Evolutionary conservation across 2,797 vertebrate genomes (phyloP), one percentile per base, ranked within the genome.

Genomic region (Clarias fuscus): DNA sequence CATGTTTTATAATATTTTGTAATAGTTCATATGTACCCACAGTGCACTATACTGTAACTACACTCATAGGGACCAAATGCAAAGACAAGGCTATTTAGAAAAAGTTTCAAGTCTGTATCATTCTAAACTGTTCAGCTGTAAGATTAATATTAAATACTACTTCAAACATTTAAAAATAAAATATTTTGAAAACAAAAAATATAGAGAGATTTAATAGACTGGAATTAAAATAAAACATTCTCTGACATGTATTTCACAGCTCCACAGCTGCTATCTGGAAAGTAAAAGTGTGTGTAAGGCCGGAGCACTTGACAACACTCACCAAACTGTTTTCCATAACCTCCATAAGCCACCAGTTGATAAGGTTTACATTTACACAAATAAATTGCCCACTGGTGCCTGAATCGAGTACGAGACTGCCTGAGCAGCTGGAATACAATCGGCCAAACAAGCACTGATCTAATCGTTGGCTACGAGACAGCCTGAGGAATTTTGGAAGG

Each of bases 391-490:
- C 76, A 37, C 76, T 78, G 58, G 76, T 78, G 20, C 30, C 30
- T 3, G 76, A 37, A 20, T 78, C 76, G 22, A 78, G 61, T 24
- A 37, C 5, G 1, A 59, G 27, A 20, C 53, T 59, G 75, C 56
- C 75, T 78, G 56, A 78, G 27, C 56, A 58, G 75, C 75, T 78
- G 75, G 43, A 76, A 77, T 77, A 33, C 27, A 77, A 33, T 58
- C 27, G 8, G 20, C n/a, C 75, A 77, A 77, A 77, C 53, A 58
- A 58, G 75, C 27, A 5, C 53, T 58, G 75, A 77, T 77, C 27
- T 33, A 59, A 77, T 77, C 75, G 33, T 13, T 58, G 37, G 64
- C 62, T 65, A 43, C 48, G 20, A 71, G 11, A 22, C 48, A 68
- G 48, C 72, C 64, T 27, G 48, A 61, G 62, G 85, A 48, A 67